A percentile compares a stretch with the other conserved stretches of the same genome.
These are phyloP conservation scores for Euura lappo DNA, from an alignment of 1,140 invertebrate species.

Conservation along the genomic window DNA sequence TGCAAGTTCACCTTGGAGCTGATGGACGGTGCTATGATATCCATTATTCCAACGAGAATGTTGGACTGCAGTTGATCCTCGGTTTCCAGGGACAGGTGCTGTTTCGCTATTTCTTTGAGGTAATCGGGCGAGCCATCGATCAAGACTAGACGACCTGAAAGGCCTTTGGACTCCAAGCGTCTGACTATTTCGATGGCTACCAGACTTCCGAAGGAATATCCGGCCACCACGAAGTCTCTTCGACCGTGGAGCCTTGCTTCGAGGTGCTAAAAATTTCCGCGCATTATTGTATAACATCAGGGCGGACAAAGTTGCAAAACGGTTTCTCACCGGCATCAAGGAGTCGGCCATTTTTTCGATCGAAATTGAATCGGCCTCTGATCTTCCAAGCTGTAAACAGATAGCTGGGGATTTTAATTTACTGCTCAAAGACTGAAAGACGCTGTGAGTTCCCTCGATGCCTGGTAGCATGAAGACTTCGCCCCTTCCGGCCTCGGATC, in stretches of 20 bases:
- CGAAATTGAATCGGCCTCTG: constrained; percentile 22
- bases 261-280: constrained; percentile 33
- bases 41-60: constrained; percentile 41
- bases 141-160: constrained; percentile 46
- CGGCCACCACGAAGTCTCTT: constrained; percentile 52
- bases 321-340: constrained; percentile 50
- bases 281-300: background rate
- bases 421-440: constrained; percentile 60
- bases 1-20: constrained; percentile 35
- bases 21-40: constrained; percentile 22
- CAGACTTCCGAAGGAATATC: constrained; percentile 56
- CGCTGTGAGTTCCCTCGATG: constrained; percentile 65
- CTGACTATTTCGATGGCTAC: constrained; percentile 53
- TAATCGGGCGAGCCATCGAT: constrained; percentile 57
- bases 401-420: constrained; percentile 64
- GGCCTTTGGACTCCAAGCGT: constrained; percentile 48
- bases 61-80: constrained; percentile 40
- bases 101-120: constrained; percentile 38
- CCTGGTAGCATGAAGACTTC: constrained; percentile 72
- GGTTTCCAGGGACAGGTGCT: constrained; percentile 30
- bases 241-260: constrained; percentile 40
- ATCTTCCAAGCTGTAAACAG: constrained; percentile 64
- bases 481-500: constrained; percentile 34
- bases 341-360: constrained; percentile 46
- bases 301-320: background rate